A percentile compares a stretch with the other conserved stretches of the same genome.
Evolutionary conservation across 2,797 vertebrate genomes (phyloP).

Genomic region (Falco concolor): DNA sequence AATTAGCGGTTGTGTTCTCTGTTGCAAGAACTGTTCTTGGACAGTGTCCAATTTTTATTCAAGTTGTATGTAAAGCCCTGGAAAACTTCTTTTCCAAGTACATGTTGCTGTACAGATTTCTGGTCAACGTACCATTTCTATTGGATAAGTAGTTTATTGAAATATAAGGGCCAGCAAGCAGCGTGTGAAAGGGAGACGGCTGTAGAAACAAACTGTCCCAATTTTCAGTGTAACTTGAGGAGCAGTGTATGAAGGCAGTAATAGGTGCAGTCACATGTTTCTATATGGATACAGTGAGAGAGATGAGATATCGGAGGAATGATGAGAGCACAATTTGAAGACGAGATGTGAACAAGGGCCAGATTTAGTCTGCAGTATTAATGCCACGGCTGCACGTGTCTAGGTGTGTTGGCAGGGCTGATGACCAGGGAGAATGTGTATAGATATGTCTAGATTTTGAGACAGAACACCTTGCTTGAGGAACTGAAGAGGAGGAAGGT

Average conservation of each 20-base stretch:
- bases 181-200: background rate
- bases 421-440: background rate
- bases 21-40: background rate
- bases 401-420: background rate
- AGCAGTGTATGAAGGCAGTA: background rate
- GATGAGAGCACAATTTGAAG: background rate
- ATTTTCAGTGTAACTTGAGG: background rate
- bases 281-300: background rate
- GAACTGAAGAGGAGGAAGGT: background rate
- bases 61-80: background rate
- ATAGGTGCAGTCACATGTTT: background rate
- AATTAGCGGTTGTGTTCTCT: background rate
- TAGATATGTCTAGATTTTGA: background rate
- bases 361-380: background rate
- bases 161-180: background rate
- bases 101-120: background rate
- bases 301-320: fast-evolving
- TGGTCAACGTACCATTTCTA: background rate
- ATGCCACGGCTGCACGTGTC: background rate
- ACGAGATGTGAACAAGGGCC: background rate
- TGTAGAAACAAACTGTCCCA: too few relatives aligned
- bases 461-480: background rate
- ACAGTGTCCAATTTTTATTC: background rate
- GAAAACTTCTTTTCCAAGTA: background rate
- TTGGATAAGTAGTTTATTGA: background rate